Evolutionary conservation across 2,888 invertebrate genomes (phyloP).

Genomic region (Zelleria hepariella): DNA sequence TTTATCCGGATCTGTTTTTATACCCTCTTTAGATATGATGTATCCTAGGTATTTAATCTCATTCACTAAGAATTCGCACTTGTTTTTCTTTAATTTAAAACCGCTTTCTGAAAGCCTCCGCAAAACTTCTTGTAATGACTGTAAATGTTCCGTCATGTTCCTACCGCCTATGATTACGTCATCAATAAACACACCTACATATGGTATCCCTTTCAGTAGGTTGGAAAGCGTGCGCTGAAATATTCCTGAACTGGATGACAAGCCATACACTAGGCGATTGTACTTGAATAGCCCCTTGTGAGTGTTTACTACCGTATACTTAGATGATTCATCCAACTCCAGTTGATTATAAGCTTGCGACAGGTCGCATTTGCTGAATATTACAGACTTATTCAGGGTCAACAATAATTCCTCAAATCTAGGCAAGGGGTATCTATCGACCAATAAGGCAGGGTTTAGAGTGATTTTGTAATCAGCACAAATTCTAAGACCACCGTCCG

Average conservation of each 20-base stretch:
- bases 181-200: constrained; percentile 14
- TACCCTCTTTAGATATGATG: not conserved
- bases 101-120: not conserved
- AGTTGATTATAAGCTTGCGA: constrained; percentile 9
- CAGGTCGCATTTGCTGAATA: constrained; percentile 9
- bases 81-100: not conserved
- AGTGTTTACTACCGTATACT: constrained; percentile 17
- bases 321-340: constrained; percentile 11
- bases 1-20: not conserved
- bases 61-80: not conserved
- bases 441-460: constrained; percentile 8
- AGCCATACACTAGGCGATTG: constrained; percentile 16
- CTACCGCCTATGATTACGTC: constrained; percentile 14
- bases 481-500: constrained; percentile 8
- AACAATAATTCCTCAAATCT: constrained; percentile 11
- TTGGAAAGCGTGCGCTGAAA: constrained; percentile 14
- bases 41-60: not conserved
- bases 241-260: constrained; percentile 15
- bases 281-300: constrained; percentile 16
- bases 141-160: constrained; percentile 8
- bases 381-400: not conserved
- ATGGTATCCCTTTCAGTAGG: constrained; percentile 9
- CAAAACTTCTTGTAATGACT: not conserved
- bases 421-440: constrained; percentile 10
- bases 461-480: constrained; percentile 10